phyloP scores from a whole-genome alignment of 30 jellyfish, hydroid and myxozoan species.

The Aurelia sp. region DNA sequence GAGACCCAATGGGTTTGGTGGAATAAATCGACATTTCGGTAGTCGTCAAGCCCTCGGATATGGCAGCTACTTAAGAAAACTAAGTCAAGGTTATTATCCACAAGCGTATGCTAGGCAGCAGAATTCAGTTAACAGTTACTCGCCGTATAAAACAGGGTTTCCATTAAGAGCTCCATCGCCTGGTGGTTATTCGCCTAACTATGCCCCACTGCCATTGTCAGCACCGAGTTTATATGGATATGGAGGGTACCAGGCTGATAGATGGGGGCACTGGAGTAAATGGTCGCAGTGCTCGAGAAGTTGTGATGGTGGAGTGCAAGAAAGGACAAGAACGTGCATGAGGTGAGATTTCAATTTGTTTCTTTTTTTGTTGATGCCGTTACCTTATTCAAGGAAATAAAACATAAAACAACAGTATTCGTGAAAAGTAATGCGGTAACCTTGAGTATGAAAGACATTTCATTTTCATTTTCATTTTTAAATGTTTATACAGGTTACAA shows the following conservation, averaged over 20 bases:
- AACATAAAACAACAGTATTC: too few species aligned
- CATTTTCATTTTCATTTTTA: too few species aligned
- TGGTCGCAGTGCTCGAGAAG: constrained; percentile 74
- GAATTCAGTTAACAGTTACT: constrained; percentile 33
- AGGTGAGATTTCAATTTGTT: constrained; percentile 12
- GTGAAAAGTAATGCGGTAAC: too few species aligned
- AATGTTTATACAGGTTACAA: too few species aligned
- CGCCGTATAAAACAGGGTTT: constrained; percentile 59
- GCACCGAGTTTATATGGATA: constrained; percentile 71
- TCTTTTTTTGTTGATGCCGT: too few species aligned
- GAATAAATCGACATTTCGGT: neutral
- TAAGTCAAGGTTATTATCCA: constrained; percentile 38
- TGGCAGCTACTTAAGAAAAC: constrained; percentile 48
- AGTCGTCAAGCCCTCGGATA: constrained; percentile 32
- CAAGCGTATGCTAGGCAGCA: constrained; percentile 29
- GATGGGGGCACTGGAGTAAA: constrained; percentile 72
- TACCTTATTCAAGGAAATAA: too few species aligned
- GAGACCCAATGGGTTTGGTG: neutral
- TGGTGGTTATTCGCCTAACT: constrained; percentile 59
- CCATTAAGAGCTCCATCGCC: constrained; percentile 58
- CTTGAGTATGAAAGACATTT: too few species aligned
- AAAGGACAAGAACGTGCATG: constrained; percentile 59
- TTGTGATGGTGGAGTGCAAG: constrained; percentile 79
- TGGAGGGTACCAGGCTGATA: constrained; percentile 57
- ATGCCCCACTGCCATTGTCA: constrained; percentile 71